These are phyloP conservation scores for Druceiella hillmani DNA, from an alignment of 2,888 invertebrate genomes.

Conservation along the genomic window DNA sequence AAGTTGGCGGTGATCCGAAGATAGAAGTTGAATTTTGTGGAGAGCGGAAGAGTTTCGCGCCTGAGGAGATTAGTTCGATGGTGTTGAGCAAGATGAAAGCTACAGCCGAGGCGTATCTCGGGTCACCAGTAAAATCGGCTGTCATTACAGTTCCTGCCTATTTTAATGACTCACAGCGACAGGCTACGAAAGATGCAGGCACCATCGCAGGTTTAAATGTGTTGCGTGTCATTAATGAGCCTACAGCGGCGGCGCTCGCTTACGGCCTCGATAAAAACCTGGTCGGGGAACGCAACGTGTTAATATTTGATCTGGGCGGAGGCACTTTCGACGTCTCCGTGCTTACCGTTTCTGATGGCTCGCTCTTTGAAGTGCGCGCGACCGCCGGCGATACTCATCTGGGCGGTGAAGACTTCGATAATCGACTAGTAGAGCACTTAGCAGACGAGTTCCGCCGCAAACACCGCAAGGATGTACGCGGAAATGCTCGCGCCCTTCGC, in stretches of 20 bases:
- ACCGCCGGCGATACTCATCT: conserved; percentile 83
- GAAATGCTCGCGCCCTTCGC: conserved; percentile 61
- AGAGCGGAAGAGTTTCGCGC: conserved; percentile 57
- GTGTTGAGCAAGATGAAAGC: conserved; percentile 53
- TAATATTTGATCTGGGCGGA: conserved; percentile 61
- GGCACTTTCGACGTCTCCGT: conserved; percentile 80
- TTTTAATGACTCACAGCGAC: conserved; percentile 67
- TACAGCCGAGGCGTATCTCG: conserved; percentile 68
- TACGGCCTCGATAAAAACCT: conserved; percentile 67
- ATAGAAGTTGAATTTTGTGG: conserved; percentile 63
- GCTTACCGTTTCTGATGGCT: conserved; percentile 73
- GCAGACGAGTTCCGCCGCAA: conserved; percentile 68
- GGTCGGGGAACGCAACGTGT: conserved; percentile 56
- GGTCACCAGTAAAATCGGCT: conserved; percentile 61
- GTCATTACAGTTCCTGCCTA: conserved; percentile 81
- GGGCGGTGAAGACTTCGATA: conserved; percentile 68
- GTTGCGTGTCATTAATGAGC: conserved; percentile 77
- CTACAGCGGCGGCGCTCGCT: conserved; percentile 69
- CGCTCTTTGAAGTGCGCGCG: conserved; percentile 70
- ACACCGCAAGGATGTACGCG: conserved; percentile 60
- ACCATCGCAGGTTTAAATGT: conserved; percentile 71
- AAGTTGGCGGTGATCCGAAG: conserved; percentile 60
- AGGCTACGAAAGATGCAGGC: conserved; percentile 82
- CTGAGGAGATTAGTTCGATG: conserved; percentile 70
- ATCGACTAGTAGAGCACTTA: conserved; percentile 59